Base-by-base conservation (phyloP, 2,113 vertebrate species). In the Stictonetta naevosa region DNA sequence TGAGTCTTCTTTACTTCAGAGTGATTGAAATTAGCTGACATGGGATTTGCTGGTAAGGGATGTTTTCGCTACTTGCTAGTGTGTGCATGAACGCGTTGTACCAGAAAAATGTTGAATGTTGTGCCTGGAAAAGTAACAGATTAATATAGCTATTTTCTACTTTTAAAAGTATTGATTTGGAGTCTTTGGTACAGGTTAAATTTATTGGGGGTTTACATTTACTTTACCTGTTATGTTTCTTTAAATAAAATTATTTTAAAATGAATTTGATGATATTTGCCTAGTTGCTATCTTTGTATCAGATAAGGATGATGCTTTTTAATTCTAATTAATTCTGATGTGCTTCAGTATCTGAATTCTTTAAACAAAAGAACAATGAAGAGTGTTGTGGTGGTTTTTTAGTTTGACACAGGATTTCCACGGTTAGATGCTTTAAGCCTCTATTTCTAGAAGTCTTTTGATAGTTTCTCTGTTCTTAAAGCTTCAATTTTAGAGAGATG, bases 11-110 rank as follows among this genome's bases (percentile, higher is more conserved):
- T 55, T 23, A 4, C 15, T 71, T 60, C 33, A 16, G 10, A 12
- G 38, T 10, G 29, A 48, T 31, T 33, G 7, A 72, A 77, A 36
- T 16, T 26, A 83, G 13, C 3, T 76, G 2, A 1, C 0, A 0
- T 9, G 33, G 23, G 22, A 31, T 3, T 7, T 42, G 4, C 9
- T 28, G 40, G 38, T 60, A 56, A 52, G 44, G 38, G 8, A 13
- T 56, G 14, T 67, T 73, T 59, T 4, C 26, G 4, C 8, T 14
- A 46, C 3, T 75, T 4, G 29, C 1, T 25, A 23, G 2, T 3
- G 1, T 22, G 2, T 23, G 1, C 5, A 1, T 23, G 14, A 31
- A 23, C 19, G 5, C 10, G 44, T 0, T 75, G 81, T 67, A 60
- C 25, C 28, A 42, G 66, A 29, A 38, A 29, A 29, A 8, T 3